A percentile compares a stretch with the other conserved stretches of the same genome.
Conservation (phyloP, 2,888 invertebrate genomes). For the Omphaloscelis lunosa region DNA sequence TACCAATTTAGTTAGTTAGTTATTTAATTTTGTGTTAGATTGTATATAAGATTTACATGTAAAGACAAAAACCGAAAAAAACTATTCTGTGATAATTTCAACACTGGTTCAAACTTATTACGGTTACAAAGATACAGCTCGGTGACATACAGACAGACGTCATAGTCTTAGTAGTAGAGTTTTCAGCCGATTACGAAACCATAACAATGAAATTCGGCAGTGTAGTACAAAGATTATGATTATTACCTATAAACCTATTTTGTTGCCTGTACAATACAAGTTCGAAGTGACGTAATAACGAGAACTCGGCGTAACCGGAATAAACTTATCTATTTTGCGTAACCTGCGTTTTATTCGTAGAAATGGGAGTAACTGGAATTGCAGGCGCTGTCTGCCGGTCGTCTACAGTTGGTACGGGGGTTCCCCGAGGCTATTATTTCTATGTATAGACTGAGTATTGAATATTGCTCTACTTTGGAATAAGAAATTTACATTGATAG, state of each 20-base stretch:
- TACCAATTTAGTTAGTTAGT: too few species aligned
- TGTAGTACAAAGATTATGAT: not conserved
- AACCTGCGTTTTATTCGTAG: slow-evolving; percentile 28
- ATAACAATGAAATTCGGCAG: not conserved
- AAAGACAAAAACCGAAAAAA: too few species aligned
- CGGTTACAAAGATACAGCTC: not conserved
- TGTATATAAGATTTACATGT: too few species aligned
- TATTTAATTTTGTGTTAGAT: too few species aligned
- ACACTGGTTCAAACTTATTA: not conserved
- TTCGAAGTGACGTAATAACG: not conserved
- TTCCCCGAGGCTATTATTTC: slow-evolving; percentile 6
- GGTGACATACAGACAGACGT: not conserved
- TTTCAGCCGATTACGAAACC: not conserved
- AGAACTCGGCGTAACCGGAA: slow-evolving; percentile 9
- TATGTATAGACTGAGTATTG: not conserved
- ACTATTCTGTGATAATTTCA: not conserved
- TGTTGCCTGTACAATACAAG: not conserved
- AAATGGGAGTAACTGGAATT: slow-evolving; percentile 25
- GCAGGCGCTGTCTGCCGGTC: slow-evolving; percentile 22
- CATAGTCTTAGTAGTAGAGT: not conserved
- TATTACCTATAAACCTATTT: not conserved
- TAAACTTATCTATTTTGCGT: slow-evolving; percentile 1
- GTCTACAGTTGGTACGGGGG: slow-evolving; percentile 15
- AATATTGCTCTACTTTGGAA: not conserved
- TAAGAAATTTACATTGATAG: not conserved